Evolutionary conservation across 2,113 vertebrate genomes (phyloP), one percentile per base, ranked within the genome.

Genomic region (Glareola pratincola): DNA sequence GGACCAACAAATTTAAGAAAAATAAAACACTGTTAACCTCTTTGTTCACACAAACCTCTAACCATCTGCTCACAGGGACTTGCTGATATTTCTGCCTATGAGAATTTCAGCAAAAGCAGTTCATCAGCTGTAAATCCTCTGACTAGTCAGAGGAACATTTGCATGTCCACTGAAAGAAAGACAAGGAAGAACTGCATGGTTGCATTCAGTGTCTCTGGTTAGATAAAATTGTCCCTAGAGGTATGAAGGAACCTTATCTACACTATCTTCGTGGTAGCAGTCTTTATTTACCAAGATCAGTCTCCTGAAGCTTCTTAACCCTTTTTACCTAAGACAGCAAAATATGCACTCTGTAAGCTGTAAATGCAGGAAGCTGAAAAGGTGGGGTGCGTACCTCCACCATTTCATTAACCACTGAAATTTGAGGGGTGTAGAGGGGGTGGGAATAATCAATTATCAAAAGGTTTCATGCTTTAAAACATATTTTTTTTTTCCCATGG

Each of bases 401-500:
- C 6, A 6, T 63, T 57, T 87, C 8, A 59, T 77, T 69, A 84
- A 63, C 8, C 14, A 56, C 18, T 64, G 47, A 43, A 51, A 56
- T 8, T 16, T 37, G 14, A 8, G 4, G 14, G 3, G 20, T 2
- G 26, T 13, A 41, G 41, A 41, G 6, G 4, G 2, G 1, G 9
- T 17, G 12, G 26, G 9, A 13, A 15, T 11, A 27, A 45, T 8
- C 8, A 91, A 63, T 19, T 24, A 47, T 43, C 7, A 37, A 7
- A 30, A 18, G 5, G 3, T 67, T 81, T 78, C 41, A 32, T 63
- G 22, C 14, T 54, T 79, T 30, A 72, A 77, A 48, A 48, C 0
- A 7, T 57, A 3, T 45, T 72, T 82, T 57, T 72, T 82, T 57
- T 30, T 24, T 8, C 26, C 23, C 53, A 36, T 73, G 12, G 8